Conservation (phyloP, 2,888 invertebrate genomes). For the Apamea epomidion region DNA sequence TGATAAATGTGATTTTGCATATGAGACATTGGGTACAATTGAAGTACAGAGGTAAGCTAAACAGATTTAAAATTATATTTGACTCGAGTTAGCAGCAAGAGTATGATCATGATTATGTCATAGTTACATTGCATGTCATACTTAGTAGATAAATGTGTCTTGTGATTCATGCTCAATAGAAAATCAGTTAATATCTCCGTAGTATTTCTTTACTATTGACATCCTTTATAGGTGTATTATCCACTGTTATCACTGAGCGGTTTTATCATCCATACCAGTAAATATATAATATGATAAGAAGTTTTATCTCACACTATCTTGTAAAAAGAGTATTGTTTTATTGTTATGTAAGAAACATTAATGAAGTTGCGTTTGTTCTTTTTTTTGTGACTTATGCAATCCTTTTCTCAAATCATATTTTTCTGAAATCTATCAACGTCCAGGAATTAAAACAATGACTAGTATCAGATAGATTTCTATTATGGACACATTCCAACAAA, state of each 20-base stretch:
- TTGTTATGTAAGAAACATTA: constrained; percentile 56
- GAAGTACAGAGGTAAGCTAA: constrained; percentile 95
- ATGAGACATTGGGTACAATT: constrained; percentile 98
- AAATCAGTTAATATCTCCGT: constrained; percentile 22
- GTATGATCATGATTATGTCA: not conserved
- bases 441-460: too few species aligned
- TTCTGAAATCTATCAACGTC: not conserved
- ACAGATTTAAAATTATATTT: constrained; percentile 9
- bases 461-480: not conserved
- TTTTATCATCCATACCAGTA: constrained; percentile 57
- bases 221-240: constrained; percentile 48
- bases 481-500: not conserved
- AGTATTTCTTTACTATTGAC: constrained; percentile 32
- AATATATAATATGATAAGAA: constrained; percentile 57
- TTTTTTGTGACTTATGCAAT: not conserved
- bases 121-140: not conserved
- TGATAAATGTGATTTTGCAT: constrained; percentile 98
- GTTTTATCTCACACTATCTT: constrained; percentile 49
- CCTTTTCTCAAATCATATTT: constrained; percentile 1
- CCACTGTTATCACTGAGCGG: constrained; percentile 58
- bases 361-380: not conserved
- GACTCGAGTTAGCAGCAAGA: not conserved
- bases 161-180: constrained; percentile 38
- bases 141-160: constrained; percentile 2
- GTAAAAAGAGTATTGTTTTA: constrained; percentile 37